These are phyloP conservation scores for Lochmaea capreae DNA, from an alignment of 2,888 invertebrate species.

Conservation along the genomic window DNA sequence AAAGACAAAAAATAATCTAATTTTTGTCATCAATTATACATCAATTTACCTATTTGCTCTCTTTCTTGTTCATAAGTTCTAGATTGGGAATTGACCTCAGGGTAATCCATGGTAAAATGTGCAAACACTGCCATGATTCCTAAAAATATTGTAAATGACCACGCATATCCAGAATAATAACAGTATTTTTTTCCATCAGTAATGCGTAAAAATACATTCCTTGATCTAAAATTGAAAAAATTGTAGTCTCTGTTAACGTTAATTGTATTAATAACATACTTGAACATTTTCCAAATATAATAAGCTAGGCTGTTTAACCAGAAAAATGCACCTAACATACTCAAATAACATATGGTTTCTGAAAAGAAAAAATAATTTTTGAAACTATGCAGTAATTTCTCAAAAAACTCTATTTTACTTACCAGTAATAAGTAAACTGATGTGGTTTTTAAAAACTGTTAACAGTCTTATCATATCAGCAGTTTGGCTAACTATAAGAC, in stretches of 20 bases:
- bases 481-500: slow-evolving; percentile 80
- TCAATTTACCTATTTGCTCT: slow-evolving; percentile 75
- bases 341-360: slow-evolving; percentile 83
- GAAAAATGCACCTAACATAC: slow-evolving; percentile 83
- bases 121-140: slow-evolving; percentile 82
- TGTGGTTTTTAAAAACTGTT: slow-evolving; percentile 82
- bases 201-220: slow-evolving; percentile 85
- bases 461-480: slow-evolving; percentile 84
- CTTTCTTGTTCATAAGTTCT: slow-evolving; percentile 70
- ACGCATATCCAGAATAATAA: slow-evolving; percentile 85
- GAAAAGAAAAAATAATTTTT: slow-evolving; percentile 60
- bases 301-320: slow-evolving; percentile 89
- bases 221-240: slow-evolving; percentile 70
- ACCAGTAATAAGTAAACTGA: slow-evolving; percentile 86
- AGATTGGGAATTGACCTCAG: slow-evolving; percentile 68
- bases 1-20: no score
- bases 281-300: slow-evolving; percentile 90
- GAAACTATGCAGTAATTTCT: not conserved
- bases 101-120: slow-evolving; percentile 82
- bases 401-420: slow-evolving; percentile 45
- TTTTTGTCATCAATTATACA: no score
- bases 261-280: slow-evolving; percentile 65
- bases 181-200: slow-evolving; percentile 90
- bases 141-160: slow-evolving; percentile 79
- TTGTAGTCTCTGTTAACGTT: not conserved